phyloP scores from a whole-genome alignment of 2,113 vertebrate genomes.

The Brachyhypopomus gauderio region DNA sequence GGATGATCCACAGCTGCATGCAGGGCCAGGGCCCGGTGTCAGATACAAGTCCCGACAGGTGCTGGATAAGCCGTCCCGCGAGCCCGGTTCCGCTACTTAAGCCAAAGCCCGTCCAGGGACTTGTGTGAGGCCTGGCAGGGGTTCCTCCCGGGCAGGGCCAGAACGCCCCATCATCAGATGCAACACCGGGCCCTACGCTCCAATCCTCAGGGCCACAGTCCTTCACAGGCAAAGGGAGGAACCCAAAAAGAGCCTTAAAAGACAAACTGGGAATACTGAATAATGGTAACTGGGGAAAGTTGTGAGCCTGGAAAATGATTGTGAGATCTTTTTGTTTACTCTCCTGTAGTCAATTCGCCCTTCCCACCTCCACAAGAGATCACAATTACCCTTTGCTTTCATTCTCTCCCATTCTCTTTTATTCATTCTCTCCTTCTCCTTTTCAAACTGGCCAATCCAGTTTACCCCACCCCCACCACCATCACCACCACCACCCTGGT shows the following conservation, averaged over 20 bases:
- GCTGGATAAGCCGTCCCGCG: constrained; percentile 63
- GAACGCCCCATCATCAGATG: constrained; percentile 60
- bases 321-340: not conserved
- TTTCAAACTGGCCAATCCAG: constrained; percentile 29
- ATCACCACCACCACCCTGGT: not conserved
- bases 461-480: not conserved
- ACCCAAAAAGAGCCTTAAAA: too few species aligned
- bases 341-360: not conserved
- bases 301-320: constrained; percentile 30
- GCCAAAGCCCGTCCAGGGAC: constrained; percentile 64
- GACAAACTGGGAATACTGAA: not conserved
- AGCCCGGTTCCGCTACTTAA: constrained; percentile 62
- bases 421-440: not conserved
- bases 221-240: too few species aligned
- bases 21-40: constrained; percentile 52
- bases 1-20: constrained; percentile 66
- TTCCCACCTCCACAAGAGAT: not conserved
- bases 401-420: constrained; percentile 2
- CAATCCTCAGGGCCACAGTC: constrained; percentile 20
- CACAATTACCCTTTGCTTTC: constrained; percentile 19
- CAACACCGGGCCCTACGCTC: constrained; percentile 39
- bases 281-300: not conserved
- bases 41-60: constrained; percentile 71
- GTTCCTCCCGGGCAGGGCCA: constrained; percentile 41
- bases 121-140: constrained; percentile 49